A percentile compares a stretch with the other conserved stretches of the same genome.
phyloP scores from a whole-genome alignment of 2,113 vertebrate species.

The Psilopsiagon aymara region DNA sequence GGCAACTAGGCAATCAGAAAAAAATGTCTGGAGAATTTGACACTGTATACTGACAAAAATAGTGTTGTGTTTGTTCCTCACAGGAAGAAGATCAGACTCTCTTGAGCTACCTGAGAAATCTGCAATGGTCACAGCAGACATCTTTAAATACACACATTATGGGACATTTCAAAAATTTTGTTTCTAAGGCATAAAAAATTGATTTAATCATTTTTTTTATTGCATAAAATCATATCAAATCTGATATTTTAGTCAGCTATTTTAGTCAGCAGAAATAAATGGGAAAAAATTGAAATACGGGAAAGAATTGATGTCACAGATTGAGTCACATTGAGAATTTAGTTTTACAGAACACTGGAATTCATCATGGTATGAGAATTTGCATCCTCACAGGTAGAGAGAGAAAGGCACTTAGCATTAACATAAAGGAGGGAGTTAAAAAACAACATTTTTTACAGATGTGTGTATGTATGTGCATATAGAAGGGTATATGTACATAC shows the following conservation, averaged over 20 bases:
- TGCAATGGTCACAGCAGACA: not conserved
- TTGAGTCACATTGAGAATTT: not conserved
- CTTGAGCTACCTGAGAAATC: not conserved
- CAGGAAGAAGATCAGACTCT: not conserved
- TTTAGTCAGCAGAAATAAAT: not conserved
- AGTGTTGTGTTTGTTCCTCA: rapidly evolving
- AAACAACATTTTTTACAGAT: not conserved
- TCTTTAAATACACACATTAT: not conserved
- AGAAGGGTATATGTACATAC: not conserved
- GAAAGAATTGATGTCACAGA: not conserved
- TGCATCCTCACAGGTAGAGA: not conserved
- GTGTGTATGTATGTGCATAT: too few species aligned
- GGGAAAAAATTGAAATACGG: not conserved
- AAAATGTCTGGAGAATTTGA: not conserved
- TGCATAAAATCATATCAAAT: not conserved
- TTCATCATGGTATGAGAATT: not conserved
- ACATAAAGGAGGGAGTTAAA: not conserved
- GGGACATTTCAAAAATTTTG: not conserved
- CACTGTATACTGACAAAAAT: not conserved
- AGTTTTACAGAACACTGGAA: not conserved
- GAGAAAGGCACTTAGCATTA: not conserved
- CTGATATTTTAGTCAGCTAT: not conserved
- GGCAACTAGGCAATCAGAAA: not conserved
- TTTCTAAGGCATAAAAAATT: not conserved
- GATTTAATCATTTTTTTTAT: not conserved